These are phyloP conservation scores for Acanthurus leucopareius DNA, from an alignment of 2,797 vertebrate genomes.

Conservation along the genomic window DNA sequence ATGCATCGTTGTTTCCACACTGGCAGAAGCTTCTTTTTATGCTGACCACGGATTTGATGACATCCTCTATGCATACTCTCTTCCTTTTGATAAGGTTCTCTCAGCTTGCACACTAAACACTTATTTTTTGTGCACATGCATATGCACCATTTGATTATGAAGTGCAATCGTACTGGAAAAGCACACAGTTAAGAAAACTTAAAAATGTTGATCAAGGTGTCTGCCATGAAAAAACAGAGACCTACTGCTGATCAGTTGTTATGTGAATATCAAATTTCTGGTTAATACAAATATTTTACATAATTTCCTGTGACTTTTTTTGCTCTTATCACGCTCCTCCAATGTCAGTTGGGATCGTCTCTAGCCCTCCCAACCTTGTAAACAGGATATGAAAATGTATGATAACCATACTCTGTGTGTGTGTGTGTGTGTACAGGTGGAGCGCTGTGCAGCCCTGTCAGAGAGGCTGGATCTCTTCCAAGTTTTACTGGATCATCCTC, in stretches of 20 bases:
- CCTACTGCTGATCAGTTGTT: no score
- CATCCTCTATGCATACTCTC: conserved; percentile 88
- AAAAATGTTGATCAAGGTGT: no score
- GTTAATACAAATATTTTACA: no score
- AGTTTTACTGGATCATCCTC: conserved; percentile 83
- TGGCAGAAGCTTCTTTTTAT: conserved; percentile 88
- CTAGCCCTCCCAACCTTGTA: no score
- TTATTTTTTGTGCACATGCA: not conserved
- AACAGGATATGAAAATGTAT: no score
- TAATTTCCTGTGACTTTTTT: no score
- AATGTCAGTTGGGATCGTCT: no score
- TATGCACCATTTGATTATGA: not conserved
- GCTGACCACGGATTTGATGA: conserved; percentile 88
- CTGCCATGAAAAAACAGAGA: no score
- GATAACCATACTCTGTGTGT: not conserved
- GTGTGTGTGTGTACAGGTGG: conserved; percentile 70
- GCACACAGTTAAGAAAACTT: not conserved
- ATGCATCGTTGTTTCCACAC: conserved; percentile 88
- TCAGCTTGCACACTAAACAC: not conserved
- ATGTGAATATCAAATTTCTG: no score
- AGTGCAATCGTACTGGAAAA: not conserved
- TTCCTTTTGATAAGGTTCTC: conserved; percentile 85
- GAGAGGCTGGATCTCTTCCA: conserved; percentile 86
- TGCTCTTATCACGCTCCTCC: no score
- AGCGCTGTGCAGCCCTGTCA: conserved; percentile 82